phyloP scores from a whole-genome alignment of 2,113 vertebrate genomes.

The Odocoileus hemionus region DNA sequence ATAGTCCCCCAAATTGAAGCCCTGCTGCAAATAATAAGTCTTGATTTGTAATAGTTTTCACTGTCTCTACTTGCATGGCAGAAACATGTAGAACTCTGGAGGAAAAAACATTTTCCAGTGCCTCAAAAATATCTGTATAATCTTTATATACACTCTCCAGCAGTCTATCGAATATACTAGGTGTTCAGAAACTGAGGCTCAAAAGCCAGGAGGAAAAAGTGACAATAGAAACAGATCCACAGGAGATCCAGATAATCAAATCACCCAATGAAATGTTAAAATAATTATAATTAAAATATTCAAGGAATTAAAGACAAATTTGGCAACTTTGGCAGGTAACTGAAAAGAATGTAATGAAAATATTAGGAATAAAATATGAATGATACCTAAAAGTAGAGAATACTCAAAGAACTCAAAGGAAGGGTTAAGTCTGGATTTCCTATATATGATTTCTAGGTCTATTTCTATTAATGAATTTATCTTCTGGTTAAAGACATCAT shows the following conservation, averaged over 20 bases:
- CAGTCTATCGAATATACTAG: neutral
- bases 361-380: neutral
- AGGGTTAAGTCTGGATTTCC: neutral
- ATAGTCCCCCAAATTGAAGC: neutral
- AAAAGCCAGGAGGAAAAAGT: neutral
- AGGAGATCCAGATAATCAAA: neutral
- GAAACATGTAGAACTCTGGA: neutral
- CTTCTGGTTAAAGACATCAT: neutral
- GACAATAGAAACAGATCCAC: neutral
- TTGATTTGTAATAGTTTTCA: neutral
- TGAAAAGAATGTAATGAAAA: neutral
- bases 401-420: neutral
- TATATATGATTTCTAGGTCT: neutral
- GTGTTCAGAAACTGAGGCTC: neutral
- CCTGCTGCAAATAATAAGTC: neutral
- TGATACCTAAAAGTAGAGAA: neutral
- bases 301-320: neutral
- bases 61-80: neutral
- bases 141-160: neutral
- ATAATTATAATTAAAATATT: neutral
- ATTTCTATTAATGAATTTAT: neutral
- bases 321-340: neutral
- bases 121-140: neutral
- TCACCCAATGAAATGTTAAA: neutral
- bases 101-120: neutral